Evolutionary conservation across 2,797 vertebrate species (phyloP), one percentile per base, ranked within the genome.

Genomic region (Artibeus lituratus): DNA sequence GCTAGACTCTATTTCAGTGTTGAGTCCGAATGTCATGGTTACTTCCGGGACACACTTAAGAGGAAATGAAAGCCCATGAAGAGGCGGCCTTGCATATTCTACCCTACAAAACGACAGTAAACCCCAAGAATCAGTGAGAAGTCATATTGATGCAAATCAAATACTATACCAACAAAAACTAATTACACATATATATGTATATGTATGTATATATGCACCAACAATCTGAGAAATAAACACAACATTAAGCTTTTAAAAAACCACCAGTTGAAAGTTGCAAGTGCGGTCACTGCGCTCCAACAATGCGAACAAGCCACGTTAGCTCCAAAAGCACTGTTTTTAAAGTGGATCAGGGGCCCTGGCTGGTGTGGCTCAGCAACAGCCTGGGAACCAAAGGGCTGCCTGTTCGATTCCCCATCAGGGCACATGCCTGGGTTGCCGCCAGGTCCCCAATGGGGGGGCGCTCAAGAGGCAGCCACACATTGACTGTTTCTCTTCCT

Each of bases 141-240:
- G 39, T 70, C 91, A 21, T 65, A 90, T 86, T 82, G 86, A 67
- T 44, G 83, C 26, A 96, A 85, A 84, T 42, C 26, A 80, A 55
- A 24, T 19, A 3, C 65, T 10, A 85, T 4, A 69, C 35, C 29
- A 47, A 62, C 62, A 80, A 93, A 90, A 65, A 69, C 26, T 37
- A 93, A 59, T 53, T 95, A 49, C 53, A 74, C 10, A 74, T 10
- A 24, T 10, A 24, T 8, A 74, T 10, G 11, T 4, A 26, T 26
- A 49, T 5, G 5, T 94, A 49, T 42, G 7, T 42, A 42, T 9
- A 32, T 15, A 32, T 32, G 12, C 26, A 21, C n/a, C 24, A 72
- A 87, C 53, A 87, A 81, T 69, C 24, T 32, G 57, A 94, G 92
- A 92, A 93, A 85, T 29, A 92, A 93, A 82, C 35, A 84, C 35